Evolutionary conservation across 2,113 vertebrate genomes (phyloP).

Genomic region (Burhinus oedicnemus): DNA sequence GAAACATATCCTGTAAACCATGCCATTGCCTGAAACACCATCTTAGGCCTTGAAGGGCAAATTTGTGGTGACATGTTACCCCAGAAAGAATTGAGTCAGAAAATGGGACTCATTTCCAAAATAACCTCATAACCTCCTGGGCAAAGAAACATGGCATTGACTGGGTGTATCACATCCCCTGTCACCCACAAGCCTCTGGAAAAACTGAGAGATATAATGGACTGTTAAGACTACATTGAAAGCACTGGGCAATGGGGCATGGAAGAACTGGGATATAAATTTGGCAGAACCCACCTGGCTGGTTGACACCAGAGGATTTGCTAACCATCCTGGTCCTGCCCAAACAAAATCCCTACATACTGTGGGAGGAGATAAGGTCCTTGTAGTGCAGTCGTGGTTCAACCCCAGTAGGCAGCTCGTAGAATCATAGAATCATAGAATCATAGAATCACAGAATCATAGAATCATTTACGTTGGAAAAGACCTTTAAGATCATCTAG

Average conservation of each 20-base stretch:
- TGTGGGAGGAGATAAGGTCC: no score
- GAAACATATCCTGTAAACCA: background rate
- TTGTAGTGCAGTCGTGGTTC: no score
- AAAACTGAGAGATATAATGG: background rate
- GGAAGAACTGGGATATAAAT: background rate
- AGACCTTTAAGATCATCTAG: no score
- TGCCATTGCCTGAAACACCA: background rate
- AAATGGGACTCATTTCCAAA: background rate
- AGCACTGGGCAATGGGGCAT: background rate
- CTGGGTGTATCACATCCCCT: background rate
- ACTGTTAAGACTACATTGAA: background rate
- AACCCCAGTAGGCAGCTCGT: no score
- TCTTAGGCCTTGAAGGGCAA: background rate
- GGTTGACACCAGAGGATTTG: background rate
- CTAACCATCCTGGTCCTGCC: background rate
- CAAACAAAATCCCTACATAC: no score
- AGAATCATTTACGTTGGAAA: no score
- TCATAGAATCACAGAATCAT: no score
- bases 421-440: no score
- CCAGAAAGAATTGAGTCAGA: background rate
- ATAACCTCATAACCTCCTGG: background rate
- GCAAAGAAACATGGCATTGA: background rate
- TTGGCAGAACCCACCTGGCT: background rate
- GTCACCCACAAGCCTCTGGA: background rate
- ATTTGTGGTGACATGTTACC: background rate